Conservation (phyloP, 2,888 invertebrate genomes). For the Pogonocherus hispidulus region DNA sequence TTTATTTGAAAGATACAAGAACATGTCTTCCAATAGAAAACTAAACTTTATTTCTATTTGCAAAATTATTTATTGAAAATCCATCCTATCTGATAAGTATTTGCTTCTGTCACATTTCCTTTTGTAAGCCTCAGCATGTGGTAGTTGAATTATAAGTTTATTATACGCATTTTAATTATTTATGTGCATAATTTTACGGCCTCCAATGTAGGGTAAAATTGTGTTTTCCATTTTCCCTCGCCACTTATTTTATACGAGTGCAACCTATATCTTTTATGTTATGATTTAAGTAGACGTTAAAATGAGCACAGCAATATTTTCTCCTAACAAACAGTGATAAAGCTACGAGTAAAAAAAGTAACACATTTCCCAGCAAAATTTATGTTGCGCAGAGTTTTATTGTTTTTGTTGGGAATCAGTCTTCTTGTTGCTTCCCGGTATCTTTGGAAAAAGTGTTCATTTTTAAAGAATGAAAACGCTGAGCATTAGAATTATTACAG, state of each 20-base stretch:
- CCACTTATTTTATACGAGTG: slow-evolving; percentile 2
- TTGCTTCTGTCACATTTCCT: too few species aligned
- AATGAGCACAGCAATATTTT: slow-evolving; percentile 2
- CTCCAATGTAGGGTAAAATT: slow-evolving; percentile 1
- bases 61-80: too few species aligned
- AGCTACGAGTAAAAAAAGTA: background rate
- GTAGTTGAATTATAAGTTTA: too few species aligned
- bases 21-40: too few species aligned
- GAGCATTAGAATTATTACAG: background rate
- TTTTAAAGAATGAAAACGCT: background rate
- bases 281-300: slow-evolving; percentile 4
- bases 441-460: slow-evolving; percentile 1
- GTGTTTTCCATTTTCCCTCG: slow-evolving; percentile 5
- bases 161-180: slow-evolving; percentile 3
- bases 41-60: too few species aligned
- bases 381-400: slow-evolving; percentile 1
- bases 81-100: too few species aligned
- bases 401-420: background rate
- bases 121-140: too few species aligned
- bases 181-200: background rate
- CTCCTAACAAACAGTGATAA: slow-evolving; percentile 3
- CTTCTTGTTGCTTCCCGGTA: background rate
- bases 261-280: background rate
- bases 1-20: too few species aligned
- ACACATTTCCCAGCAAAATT: background rate